Percentiles rank a stretch among this genome's conserved stretches.
phyloP scores from a whole-genome alignment of 2,888 invertebrate species.

The Leptarthrus brevirostris region DNA sequence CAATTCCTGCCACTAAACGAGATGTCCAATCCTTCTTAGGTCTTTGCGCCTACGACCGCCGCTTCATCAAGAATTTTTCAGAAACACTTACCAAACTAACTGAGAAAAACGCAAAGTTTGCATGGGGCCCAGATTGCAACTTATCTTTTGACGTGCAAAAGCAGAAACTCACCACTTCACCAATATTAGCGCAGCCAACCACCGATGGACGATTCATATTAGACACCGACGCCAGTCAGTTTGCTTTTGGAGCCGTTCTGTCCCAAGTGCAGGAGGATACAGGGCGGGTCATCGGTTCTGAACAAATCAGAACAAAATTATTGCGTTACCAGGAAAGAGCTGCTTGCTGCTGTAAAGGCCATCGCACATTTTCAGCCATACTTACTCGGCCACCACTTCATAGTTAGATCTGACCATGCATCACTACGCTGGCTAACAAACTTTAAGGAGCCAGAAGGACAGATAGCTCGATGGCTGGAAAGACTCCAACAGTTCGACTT shows the following conservation, averaged over 20 bases:
- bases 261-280: neutral
- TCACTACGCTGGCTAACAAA: too few relatives aligned
- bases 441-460: too few relatives aligned
- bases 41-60: neutral
- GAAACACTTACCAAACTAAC: neutral
- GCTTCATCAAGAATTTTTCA: neutral
- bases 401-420: conserved; percentile 58
- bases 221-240: too few relatives aligned
- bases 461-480: too few relatives aligned
- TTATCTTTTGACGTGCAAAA: neutral
- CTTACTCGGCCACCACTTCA: too few relatives aligned
- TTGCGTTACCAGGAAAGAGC: too few relatives aligned
- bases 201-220: too few relatives aligned
- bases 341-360: neutral
- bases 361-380: too few relatives aligned
- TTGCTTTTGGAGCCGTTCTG: neutral
- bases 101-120: neutral
- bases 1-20: too few relatives aligned
- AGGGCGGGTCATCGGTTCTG: neutral
- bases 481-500: too few relatives aligned
- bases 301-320: neutral
- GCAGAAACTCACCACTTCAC: neutral
- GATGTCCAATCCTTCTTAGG: neutral
- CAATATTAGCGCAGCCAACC: neutral
- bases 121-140: neutral